Conservation (phyloP, 2,797 vertebrate genomes). For the Xenops minutus region DNA sequence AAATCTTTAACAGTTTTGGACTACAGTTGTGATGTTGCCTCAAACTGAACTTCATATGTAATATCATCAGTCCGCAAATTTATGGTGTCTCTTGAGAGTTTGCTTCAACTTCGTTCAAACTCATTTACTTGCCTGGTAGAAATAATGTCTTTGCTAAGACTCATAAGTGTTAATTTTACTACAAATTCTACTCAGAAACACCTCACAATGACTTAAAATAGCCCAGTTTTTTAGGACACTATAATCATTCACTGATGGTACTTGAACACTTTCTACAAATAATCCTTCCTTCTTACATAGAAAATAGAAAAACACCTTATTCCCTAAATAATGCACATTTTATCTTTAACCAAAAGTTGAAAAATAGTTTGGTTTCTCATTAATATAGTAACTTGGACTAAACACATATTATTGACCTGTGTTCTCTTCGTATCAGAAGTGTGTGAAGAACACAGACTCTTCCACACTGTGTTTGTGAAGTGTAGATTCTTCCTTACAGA, state of each 20-base stretch:
- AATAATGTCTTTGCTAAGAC: neutral
- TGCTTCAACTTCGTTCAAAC: neutral
- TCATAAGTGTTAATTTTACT: neutral
- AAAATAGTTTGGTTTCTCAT: neutral
- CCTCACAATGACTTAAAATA: neutral
- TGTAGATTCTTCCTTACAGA: neutral
- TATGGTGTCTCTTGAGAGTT: neutral
- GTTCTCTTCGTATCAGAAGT: neutral
- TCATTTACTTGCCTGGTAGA: neutral
- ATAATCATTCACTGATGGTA: neutral
- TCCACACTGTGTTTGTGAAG: neutral
- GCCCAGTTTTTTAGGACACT: neutral
- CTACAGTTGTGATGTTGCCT: neutral
- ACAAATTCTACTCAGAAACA: neutral
- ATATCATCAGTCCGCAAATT: neutral
- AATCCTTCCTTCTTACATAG: neutral
- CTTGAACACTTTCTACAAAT: neutral
- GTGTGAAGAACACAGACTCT: too few species aligned
- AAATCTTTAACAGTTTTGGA: neutral
- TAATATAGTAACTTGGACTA: neutral
- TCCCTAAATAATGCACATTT: neutral
- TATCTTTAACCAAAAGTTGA: neutral
- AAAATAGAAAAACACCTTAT: neutral
- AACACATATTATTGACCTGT: neutral
- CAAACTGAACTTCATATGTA: neutral